Evolutionary conservation across 2,797 vertebrate genomes (phyloP).

Genomic region (Melanotaenia nigrans): DNA sequence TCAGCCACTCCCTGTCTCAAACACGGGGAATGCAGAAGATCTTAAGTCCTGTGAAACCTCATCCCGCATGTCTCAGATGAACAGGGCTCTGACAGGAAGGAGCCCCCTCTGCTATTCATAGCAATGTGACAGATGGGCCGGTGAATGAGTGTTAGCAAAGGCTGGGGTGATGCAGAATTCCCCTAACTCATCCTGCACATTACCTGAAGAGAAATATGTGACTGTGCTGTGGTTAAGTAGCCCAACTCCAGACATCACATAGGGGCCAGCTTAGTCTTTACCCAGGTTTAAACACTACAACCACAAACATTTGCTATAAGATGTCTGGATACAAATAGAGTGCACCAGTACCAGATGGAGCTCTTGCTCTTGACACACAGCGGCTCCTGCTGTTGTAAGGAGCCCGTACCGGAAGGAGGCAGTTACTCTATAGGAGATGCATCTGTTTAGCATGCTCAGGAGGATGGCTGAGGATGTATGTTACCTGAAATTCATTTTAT

Average conservation of each 20-base stretch:
- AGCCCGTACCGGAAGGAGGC: constrained; percentile 18
- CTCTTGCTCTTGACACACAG: constrained; percentile 46
- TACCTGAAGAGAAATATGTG: constrained; percentile 25
- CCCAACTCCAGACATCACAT: constrained; percentile 47
- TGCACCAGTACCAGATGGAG: constrained; percentile 68
- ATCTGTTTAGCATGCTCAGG: constrained; percentile 39
- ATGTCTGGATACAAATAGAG: constrained; percentile 57
- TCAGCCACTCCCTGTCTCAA: constrained; percentile 53
- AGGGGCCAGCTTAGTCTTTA: constrained; percentile 43
- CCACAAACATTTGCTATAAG: constrained; percentile 33
- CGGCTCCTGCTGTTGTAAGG: constrained; percentile 29
- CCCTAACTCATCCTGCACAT: constrained; percentile 34
- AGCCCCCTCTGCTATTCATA: constrained; percentile 66
- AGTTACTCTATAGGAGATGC: constrained; percentile 14
- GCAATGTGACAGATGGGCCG: constrained; percentile 56
- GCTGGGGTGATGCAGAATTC: constrained; percentile 27
- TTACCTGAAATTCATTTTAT: constrained; percentile 50
- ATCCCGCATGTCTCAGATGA: constrained; percentile 62
- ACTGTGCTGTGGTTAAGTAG: constrained; percentile 24
- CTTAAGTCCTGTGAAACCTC: constrained; percentile 70
- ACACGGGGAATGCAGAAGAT: constrained; percentile 61
- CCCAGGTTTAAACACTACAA: constrained; percentile 48
- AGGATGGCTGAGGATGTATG: constrained; percentile 33
- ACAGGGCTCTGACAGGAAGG: constrained; percentile 62
- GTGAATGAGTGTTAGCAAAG: constrained; percentile 36